These are phyloP conservation scores for Archaeoteleia sp. DNA, from an alignment of 2,888 invertebrate species.

Conservation along the genomic window DNA sequence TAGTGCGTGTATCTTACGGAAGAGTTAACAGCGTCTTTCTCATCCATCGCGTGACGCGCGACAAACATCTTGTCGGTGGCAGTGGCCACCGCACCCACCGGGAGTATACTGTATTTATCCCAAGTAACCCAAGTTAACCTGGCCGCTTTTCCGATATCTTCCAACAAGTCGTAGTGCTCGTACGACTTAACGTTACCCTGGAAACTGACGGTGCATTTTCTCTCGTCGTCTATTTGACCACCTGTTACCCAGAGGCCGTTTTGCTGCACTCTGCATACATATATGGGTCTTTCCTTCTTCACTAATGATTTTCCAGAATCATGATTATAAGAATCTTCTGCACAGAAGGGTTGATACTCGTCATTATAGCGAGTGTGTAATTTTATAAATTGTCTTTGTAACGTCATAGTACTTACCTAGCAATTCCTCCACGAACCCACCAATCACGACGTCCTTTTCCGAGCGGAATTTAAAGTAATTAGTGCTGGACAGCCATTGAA, in stretches of 20 bases:
- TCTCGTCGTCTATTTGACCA: constrained; percentile 78
- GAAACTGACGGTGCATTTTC: constrained; percentile 80
- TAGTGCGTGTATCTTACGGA: constrained; percentile 76
- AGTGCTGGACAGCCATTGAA: constrained; percentile 82
- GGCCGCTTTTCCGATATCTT: constrained; percentile 86
- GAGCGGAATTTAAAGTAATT: constrained; percentile 78
- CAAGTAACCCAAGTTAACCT: constrained; percentile 86
- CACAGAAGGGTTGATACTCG: not conserved
- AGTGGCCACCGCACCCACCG: constrained; percentile 82
- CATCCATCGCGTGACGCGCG: constrained; percentile 73
- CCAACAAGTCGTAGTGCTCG: constrained; percentile 82
- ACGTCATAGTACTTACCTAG: constrained; percentile 60
- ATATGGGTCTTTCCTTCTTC: constrained; percentile 75
- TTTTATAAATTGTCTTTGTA: too few relatives aligned
- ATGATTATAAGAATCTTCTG: constrained; percentile 21
- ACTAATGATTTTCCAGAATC: too few relatives aligned
- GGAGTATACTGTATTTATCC: constrained; percentile 81
- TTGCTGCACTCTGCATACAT: constrained; percentile 84
- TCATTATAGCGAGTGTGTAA: too few relatives aligned
- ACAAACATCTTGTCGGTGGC: constrained; percentile 74
- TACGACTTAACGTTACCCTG: constrained; percentile 78
- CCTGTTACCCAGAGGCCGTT: constrained; percentile 86
- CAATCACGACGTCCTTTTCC: constrained; percentile 82
- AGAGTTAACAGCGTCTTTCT: constrained; percentile 22
- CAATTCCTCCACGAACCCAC: constrained; percentile 68